phyloP scores from a whole-genome alignment of 2,113 vertebrate species.

The Brachyhypopomus gauderio region DNA sequence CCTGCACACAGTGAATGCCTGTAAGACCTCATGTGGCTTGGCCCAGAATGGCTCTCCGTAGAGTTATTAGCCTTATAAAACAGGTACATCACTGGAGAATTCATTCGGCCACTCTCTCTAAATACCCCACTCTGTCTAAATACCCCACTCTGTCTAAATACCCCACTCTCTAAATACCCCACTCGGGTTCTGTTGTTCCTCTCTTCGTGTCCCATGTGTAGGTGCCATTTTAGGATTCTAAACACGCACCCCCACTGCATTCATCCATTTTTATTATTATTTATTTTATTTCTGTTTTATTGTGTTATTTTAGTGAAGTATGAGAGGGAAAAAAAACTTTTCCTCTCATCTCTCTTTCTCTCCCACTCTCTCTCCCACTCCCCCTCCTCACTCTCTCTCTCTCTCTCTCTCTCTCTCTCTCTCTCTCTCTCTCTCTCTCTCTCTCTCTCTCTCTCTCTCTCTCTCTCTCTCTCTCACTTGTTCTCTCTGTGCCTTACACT shows the following conservation, averaged over 20 bases:
- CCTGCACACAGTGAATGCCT: constrained; percentile 76
- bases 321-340: constrained; percentile 27
- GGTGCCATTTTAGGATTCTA: constrained; percentile 8
- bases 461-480: neutral
- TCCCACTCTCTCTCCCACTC: too few relatives aligned
- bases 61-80: constrained; percentile 85
- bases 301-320: constrained; percentile 18
- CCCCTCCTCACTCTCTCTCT: too few relatives aligned
- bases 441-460: neutral
- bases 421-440: neutral
- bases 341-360: too few relatives aligned
- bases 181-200: constrained; percentile 1
- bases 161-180: neutral
- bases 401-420: too few relatives aligned
- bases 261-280: constrained; percentile 11
- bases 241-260: neutral
- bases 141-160: neutral
- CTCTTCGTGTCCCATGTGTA: neutral
- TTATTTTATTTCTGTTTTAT: constrained; percentile 20
- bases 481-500: constrained; percentile 65
- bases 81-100: constrained; percentile 78
- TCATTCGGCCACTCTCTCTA: constrained; percentile 55
- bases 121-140: neutral
- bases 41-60: constrained; percentile 77
- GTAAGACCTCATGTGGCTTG: constrained; percentile 88